Conservation (phyloP, 2,113 vertebrate species). For the Gallinago paraguaiae region DNA sequence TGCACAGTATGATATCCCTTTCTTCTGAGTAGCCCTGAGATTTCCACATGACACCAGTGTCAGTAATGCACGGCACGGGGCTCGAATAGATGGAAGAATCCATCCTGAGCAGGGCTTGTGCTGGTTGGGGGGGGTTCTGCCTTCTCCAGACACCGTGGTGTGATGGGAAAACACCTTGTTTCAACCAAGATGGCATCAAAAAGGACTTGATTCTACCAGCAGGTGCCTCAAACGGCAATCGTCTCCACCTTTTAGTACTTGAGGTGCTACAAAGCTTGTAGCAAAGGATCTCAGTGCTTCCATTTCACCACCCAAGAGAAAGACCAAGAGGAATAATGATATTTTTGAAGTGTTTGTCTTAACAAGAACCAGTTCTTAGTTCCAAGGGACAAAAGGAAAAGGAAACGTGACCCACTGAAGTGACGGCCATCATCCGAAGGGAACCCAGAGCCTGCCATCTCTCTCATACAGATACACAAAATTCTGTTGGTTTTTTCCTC, state of each 20-base stretch:
- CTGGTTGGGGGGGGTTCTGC: too few species aligned
- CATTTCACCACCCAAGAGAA: not conserved
- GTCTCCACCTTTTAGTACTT: not conserved
- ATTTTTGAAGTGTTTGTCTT: not conserved
- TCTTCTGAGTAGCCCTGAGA: not conserved
- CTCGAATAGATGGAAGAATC: rapidly evolving
- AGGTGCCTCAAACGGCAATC: not conserved
- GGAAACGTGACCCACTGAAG: not conserved
- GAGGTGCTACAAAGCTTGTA: not conserved
- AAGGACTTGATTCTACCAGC: not conserved
- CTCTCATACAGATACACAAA: not conserved
- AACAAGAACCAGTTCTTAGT: not conserved
- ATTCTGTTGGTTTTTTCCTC: not conserved
- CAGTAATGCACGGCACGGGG: rapidly evolving
- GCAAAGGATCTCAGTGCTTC: not conserved
- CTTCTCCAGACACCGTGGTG: not conserved
- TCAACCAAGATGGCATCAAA: too few species aligned
- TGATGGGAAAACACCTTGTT: not conserved
- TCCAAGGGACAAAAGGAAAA: not conserved
- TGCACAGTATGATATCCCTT: rapidly evolving
- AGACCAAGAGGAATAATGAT: not conserved
- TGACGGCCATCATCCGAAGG: not conserved
- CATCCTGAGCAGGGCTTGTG: not conserved
- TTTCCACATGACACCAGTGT: rapidly evolving
- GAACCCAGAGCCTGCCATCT: not conserved